Percentiles rank a stretch among this genome's conserved stretches.
phyloP scores from a whole-genome alignment of 2,888 invertebrate genomes.

The Stegophylla sp. region DNA sequence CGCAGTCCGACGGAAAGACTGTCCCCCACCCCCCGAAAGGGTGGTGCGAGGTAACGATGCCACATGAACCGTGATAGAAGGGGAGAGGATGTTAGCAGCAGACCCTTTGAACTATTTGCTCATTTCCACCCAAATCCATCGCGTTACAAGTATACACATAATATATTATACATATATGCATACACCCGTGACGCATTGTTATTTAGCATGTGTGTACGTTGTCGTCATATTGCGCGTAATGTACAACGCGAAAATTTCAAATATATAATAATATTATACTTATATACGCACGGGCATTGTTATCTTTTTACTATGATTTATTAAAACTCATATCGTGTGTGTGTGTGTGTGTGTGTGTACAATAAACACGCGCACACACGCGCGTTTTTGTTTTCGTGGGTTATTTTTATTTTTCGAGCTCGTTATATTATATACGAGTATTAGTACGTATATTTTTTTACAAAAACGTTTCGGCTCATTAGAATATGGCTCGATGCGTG shows the following conservation, averaged over 20 bases:
- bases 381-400: not conserved
- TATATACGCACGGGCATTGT: not conserved
- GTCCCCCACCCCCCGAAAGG: too few relatives aligned
- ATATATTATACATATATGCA: slow-evolving; percentile 5
- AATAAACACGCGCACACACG: not conserved
- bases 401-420: not conserved
- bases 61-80: slow-evolving; percentile 37
- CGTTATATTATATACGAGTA: too few relatives aligned
- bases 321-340: not conserved
- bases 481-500: not conserved
- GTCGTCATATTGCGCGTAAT: too few relatives aligned
- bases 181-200: slow-evolving; percentile 31
- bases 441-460: not conserved
- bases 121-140: slow-evolving; percentile 52
- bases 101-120: slow-evolving; percentile 55
- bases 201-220: not conserved
- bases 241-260: not conserved
- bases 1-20: not conserved
- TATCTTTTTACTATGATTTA: slow-evolving; percentile 26
- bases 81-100: slow-evolving; percentile 34
- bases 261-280: too few relatives aligned
- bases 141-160: slow-evolving; percentile 20
- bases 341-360: too few relatives aligned
- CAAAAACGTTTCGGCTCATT: slow-evolving; percentile 34
- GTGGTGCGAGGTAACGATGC: not conserved